Evolutionary conservation across 2,888 invertebrate species (phyloP), one percentile per base, ranked within the genome.

Genomic region (Strigamia crassipes): DNA sequence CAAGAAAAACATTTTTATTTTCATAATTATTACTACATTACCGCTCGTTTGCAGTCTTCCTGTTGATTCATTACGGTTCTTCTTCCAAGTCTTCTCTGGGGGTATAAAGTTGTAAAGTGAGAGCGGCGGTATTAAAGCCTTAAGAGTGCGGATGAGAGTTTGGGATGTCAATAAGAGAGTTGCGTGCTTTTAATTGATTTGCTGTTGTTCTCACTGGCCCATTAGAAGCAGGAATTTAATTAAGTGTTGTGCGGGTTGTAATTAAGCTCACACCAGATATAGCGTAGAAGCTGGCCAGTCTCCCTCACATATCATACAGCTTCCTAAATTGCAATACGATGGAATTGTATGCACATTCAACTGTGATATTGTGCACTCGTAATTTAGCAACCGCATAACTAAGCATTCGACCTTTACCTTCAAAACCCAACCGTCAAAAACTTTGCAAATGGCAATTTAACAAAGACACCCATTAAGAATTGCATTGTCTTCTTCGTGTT

Each of bases 171-270:
- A 61, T 61, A 61, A 61, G 18, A 61, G 61, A 61, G 61, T 61
- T 61, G 61, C 61, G 18, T 61, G 61, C 61, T 61, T 61, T 61
- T 61, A 61, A 61, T 61, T 61, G 61, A 61, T 61, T 61, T n/a
- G 61, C 61, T 61, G 61, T 61, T 61, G 61, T 61, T 61, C 61
- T 61, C 61, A 61, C 61, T 61, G 61, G 61, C 61, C 61, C 61
- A 61, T 61, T 61, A 61, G 61, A 61, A 61, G 61, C 61, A 8
- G 61, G 61, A 61, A 61, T 61, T 61, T 61, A 61, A 61, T 61
- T 61, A 61, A 61, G 61, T 61, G 61, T 61, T 61, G 61, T 18
- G 21, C 61, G 61, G 61, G 18, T 61, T 61, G 61, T 61, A 61
- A 61, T 61, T 61, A 61, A 61, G 61, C 61, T 61, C 61, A 61